Base-by-base conservation (phyloP, 2,888 invertebrate species). In the Leucozona laternaria region DNA sequence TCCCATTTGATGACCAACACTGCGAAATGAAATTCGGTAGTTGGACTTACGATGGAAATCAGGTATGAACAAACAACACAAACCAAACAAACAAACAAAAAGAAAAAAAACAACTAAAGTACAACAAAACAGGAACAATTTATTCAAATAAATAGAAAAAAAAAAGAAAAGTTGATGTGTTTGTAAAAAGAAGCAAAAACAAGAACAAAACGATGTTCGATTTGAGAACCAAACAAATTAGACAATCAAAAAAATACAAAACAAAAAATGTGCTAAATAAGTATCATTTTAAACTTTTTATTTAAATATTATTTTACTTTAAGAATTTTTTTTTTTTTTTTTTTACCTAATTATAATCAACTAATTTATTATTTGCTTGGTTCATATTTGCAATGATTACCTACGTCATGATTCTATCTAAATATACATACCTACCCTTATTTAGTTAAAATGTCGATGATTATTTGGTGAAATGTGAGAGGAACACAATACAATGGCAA, bases 1-100 rank as follows among this genome's bases (percentile, higher is more conserved):
- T 99, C 95, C 99, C 99, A 94, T 99, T 99, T 95, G 99, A 99
- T 95, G 99, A 99, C 94, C 99, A 99, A 96, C 96, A 97, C 94
- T 99, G 99, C 95, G 97, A 97, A 94, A 98, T 99, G 97, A 98
- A 99, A 96, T 99, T 99, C 94, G 99, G 99, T 94, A 98, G 99
- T 95, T 99, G 99, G 99, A 99, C 99, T 93, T 98, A 99, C 95
- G 97, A 98, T 94, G 98, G 98, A 95, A 96, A 96, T 95, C 97
- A 97, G 97, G 97, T 97, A 96, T 88, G 89, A 85, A 72, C 80
- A 80, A 82, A 92, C 90, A 90, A 45, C 7, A 89, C 89, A 89
- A 89, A 84, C 70, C 75, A 72, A 79, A 68, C 81, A 55, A 60
- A 55, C 40, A 86, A 45, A 80, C 48, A 79, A 60, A 73, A 55